phyloP scores from a whole-genome alignment of 2,113 vertebrate genomes.

The Amia ocellicauda region DNA sequence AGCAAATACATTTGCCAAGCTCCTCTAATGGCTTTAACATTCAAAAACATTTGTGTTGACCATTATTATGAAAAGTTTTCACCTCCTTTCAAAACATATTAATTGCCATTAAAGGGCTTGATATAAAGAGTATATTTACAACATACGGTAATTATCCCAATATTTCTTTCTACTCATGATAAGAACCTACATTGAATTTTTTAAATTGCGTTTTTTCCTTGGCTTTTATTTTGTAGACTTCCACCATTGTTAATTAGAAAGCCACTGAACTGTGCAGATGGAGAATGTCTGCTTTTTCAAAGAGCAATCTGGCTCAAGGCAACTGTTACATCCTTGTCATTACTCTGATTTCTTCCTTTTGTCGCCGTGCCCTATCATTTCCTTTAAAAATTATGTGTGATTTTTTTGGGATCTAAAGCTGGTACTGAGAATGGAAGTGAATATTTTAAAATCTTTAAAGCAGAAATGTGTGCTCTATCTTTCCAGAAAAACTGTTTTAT shows the following conservation, averaged over 20 bases:
- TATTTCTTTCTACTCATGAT: slow-evolving; percentile 73
- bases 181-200: slow-evolving; percentile 65
- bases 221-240: slow-evolving; percentile 66
- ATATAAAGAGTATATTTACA: slow-evolving; percentile 72
- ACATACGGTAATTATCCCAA: slow-evolving; percentile 74
- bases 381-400: background rate
- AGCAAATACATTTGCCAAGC: slow-evolving; percentile 64
- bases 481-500: too few species aligned
- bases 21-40: slow-evolving; percentile 66
- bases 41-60: slow-evolving; percentile 54
- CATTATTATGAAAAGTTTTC: slow-evolving; percentile 69
- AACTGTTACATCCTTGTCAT: slow-evolving; percentile 61
- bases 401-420: background rate
- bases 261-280: slow-evolving; percentile 78
- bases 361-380: slow-evolving; percentile 26
- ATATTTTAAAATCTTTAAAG: too few species aligned
- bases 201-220: slow-evolving; percentile 66
- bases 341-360: slow-evolving; percentile 60
- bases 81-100: slow-evolving; percentile 70
- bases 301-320: slow-evolving; percentile 73
- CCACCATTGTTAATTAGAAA: slow-evolving; percentile 66
- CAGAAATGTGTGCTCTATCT: too few species aligned
- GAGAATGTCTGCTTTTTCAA: slow-evolving; percentile 67
- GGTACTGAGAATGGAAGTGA: too few species aligned
- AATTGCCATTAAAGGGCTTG: slow-evolving; percentile 63